phyloP scores from a whole-genome alignment of 2,113 vertebrate genomes.

The Sinocyclocheilus rhinocerous region DNA sequence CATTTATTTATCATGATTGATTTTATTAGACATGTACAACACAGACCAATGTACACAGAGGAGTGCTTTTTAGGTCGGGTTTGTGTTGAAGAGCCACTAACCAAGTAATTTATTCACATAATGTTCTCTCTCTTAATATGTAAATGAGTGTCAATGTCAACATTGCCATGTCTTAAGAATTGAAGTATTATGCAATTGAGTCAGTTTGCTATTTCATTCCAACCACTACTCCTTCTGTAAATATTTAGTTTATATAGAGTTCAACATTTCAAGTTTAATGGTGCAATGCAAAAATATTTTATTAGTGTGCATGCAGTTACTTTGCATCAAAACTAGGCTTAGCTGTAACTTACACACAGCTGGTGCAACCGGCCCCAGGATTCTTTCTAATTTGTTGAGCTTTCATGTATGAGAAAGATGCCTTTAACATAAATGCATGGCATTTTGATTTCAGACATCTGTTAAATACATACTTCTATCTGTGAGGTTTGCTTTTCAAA shows the following conservation, averaged over 20 bases:
- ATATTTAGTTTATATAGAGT: not conserved
- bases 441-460: not conserved
- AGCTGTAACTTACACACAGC: not conserved
- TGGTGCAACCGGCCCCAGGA: not conserved
- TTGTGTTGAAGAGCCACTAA: not conserved
- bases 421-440: not conserved
- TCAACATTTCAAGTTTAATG: not conserved
- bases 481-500: conserved; percentile 10
- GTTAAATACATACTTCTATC: not conserved
- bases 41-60: not conserved
- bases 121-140: not conserved
- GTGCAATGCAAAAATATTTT: not conserved
- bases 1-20: not conserved
- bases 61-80: not conserved
- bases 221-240: not conserved
- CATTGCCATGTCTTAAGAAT: not conserved
- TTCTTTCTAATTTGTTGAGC: conserved; percentile 1
- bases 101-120: not conserved
- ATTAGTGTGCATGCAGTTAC: not conserved
- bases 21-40: not conserved
- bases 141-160: not conserved
- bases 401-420: not conserved
- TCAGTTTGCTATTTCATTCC: not conserved
- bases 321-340: not conserved
- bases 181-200: not conserved